Percentiles rank a stretch among this genome's conserved stretches.
Conservation (phyloP, 2,113 vertebrate genomes). For the Thamnophis sirtalis region DNA sequence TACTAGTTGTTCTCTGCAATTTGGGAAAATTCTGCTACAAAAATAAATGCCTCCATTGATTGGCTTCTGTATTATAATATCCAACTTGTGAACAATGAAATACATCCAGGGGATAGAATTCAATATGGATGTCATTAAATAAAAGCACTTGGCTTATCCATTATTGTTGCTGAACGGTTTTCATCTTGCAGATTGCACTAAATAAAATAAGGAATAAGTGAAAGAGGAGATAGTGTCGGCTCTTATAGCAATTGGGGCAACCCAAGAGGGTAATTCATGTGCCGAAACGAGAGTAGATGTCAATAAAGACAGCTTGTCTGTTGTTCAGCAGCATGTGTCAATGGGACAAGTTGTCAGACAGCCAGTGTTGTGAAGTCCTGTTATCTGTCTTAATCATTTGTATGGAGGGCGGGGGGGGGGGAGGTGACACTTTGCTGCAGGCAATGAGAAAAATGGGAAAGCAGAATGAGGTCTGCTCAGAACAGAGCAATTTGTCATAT, state of each 20-base stretch:
- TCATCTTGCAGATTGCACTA: not conserved
- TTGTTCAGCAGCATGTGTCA: constrained; percentile 60
- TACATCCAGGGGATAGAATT: not conserved
- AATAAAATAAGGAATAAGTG: constrained; percentile 37
- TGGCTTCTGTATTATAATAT: not conserved
- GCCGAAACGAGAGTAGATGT: constrained; percentile 63
- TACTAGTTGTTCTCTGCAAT: not conserved
- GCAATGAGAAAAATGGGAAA: constrained; percentile 12
- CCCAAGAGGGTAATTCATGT: constrained; percentile 60
- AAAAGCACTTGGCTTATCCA: not conserved
- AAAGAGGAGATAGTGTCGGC: constrained; percentile 24
- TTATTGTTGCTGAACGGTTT: not conserved
- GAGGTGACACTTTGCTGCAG: constrained; percentile 54
- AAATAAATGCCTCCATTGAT: not conserved
- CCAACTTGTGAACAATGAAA: not conserved
- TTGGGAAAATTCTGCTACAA: not conserved
- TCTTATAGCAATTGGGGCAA: constrained; percentile 48
- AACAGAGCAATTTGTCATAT: constrained; percentile 6
- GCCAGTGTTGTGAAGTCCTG: constrained; percentile 57
- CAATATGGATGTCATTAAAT: not conserved
- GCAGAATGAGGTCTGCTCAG: not conserved
- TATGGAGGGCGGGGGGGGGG: not conserved
- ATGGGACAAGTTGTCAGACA: constrained; percentile 63
- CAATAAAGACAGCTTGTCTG: constrained; percentile 68
- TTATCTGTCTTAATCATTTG: constrained; percentile 58